Evolutionary conservation across 2,113 vertebrate species (phyloP).

Genomic region (Copsychus sechellarum): DNA sequence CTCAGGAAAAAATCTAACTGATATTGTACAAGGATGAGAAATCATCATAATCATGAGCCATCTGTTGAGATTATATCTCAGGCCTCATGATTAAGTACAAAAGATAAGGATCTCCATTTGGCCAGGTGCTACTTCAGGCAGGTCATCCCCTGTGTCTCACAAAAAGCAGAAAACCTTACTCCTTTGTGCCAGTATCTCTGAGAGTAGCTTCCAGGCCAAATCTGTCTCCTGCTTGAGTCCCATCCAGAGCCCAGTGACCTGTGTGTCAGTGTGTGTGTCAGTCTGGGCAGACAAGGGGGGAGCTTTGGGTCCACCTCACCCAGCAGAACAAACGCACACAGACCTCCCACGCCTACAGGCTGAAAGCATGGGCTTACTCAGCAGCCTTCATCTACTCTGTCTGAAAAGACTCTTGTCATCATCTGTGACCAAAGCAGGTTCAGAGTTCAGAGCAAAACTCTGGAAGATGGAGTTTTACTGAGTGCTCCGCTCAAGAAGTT

Average conservation of each 20-base stretch:
- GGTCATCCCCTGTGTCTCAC: neutral
- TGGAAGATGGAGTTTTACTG: neutral
- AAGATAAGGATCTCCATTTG: neutral
- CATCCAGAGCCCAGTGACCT: neutral
- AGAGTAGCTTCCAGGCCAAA: neutral
- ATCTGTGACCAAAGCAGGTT: neutral
- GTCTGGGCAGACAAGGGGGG: neutral
- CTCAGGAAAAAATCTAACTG: neutral
- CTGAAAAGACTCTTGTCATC: neutral
- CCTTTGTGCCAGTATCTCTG: neutral
- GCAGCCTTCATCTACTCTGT: neutral
- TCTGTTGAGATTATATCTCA: neutral
- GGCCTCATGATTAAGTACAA: neutral
- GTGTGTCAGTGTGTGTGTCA: too few species aligned
- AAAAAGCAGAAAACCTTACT: neutral
- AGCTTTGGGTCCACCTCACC: accelerated
- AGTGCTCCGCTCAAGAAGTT: neutral
- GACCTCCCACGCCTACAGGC: accelerated
- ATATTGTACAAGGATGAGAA: neutral
- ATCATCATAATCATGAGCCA: neutral
- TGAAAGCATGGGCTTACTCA: neutral
- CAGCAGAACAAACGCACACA: neutral
- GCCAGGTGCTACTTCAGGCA: neutral
- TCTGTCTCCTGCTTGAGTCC: neutral
- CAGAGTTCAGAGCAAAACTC: neutral